Conservation (phyloP, 2,888 invertebrate genomes). For the Phragmatobia fuliginosa region DNA sequence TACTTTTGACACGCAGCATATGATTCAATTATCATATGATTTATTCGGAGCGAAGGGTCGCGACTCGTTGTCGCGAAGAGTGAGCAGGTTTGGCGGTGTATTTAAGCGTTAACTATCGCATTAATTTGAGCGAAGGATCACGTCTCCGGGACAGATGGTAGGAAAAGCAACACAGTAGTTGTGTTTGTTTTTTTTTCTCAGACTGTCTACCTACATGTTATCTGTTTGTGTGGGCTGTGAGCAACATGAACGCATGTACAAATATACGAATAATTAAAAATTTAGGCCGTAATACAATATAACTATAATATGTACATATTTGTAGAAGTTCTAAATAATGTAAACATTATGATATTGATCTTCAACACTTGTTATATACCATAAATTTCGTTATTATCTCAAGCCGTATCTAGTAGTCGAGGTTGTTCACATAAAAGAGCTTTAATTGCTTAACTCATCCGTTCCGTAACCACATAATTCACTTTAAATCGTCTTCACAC, state of each 20-base stretch:
- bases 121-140: constrained; percentile 71
- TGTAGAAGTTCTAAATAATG: constrained; percentile 11
- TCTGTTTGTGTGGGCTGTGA: constrained; percentile 73
- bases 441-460: constrained; percentile 82
- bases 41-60: constrained; percentile 76
- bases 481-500: constrained; percentile 76
- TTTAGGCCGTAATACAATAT: constrained; percentile 19
- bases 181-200: constrained; percentile 65
- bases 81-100: constrained; percentile 70
- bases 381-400: constrained; percentile 77
- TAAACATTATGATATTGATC: constrained; percentile 50
- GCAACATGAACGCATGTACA: constrained; percentile 36
- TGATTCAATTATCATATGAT: constrained; percentile 87
- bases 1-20: constrained; percentile 86
- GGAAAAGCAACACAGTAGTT: constrained; percentile 75
- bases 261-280: constrained; percentile 37
- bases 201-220: constrained; percentile 72
- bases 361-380: constrained; percentile 64
- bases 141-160: constrained; percentile 78
- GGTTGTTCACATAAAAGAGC: constrained; percentile 73
- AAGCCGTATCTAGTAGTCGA: constrained; percentile 71
- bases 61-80: constrained; percentile 49
- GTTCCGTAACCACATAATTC: constrained; percentile 77
- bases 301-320: too few species aligned
- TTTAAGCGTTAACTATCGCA: constrained; percentile 81